Base-by-base conservation (phyloP, 35 echinoderm and acorn worm genomes). In the Holothuria glaberrima region DNA sequence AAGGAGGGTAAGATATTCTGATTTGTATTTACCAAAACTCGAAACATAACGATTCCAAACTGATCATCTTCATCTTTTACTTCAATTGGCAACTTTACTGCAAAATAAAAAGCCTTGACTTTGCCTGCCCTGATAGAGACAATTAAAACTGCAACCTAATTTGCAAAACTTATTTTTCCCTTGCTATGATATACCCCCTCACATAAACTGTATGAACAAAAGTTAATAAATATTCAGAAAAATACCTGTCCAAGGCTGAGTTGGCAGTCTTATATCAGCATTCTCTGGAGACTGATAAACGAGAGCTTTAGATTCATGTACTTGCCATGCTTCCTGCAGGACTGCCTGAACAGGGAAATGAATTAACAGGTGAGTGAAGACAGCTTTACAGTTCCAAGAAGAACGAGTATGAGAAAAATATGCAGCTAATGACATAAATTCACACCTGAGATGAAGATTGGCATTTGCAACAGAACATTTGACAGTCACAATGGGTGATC, bases 251-350 rank as follows among this genome's bases (percentile, higher is more conserved):
- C 96, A 98, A 26, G 91, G 91, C 3, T 95, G 50, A 69, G 64
- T 89, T 27, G 87, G 90, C 34, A 91, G 33, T 9, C 86, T 46
- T 24, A 27, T 5, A 87, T 63, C 38, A 30, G n/a, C 32, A 31
- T 29, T 29, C 65, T 90, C 58, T 79, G 81, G 71, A 13, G 89
- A 68, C 66, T 98, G 95, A 31, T 94, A 98, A 28, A 98, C 87
- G 10, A 98, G 75, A 16, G 92, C 41, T 63, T 90, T 94, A 56
- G 95, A 98, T 38, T 92, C 77, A 46, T 90, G 90, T 9, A 92
- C 77, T 44, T 94, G 95, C 93, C 95, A 98, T 9, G 95, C 96
- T 30, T 98, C 91, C 67, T 99, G 91, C 9, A 99, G 65, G 52
- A 95, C 82, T 69, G 83, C 91, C 97, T 99, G 75, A 32, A 38